Evolutionary conservation across 2,113 vertebrate genomes (phyloP).

Genomic region (Tachycineta bicolor): DNA sequence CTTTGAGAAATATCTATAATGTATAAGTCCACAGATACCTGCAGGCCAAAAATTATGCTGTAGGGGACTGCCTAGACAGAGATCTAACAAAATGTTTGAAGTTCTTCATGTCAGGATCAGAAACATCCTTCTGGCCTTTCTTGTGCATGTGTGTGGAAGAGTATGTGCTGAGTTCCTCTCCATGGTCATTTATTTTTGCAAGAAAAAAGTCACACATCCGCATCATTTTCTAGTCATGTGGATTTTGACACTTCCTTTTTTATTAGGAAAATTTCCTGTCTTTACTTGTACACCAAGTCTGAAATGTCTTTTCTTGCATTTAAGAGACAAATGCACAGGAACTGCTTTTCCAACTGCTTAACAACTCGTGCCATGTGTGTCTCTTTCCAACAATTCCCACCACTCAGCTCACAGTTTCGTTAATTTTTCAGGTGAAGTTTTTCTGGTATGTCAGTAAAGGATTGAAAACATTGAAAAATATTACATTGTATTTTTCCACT

Average conservation of each 20-base stretch:
- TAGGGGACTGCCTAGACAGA: not conserved
- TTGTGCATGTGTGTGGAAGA: not conserved
- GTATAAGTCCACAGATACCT: not conserved
- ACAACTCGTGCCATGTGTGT: not conserved
- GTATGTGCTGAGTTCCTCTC: not conserved
- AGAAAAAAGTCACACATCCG: not conserved
- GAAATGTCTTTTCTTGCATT: not conserved
- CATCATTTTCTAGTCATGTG: not conserved
- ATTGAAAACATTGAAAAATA: conserved; percentile 1
- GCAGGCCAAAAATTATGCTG: not conserved
- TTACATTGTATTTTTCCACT: not conserved
- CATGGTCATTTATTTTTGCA: fast-evolving
- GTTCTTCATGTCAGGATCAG: not conserved
- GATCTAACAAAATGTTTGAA: not conserved
- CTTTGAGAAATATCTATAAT: not conserved
- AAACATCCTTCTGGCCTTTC: not conserved
- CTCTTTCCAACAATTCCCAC: conserved; percentile 10
- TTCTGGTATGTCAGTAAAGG: conserved; percentile 18
- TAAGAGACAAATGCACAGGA: not conserved
- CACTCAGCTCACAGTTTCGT: conserved; percentile 13
- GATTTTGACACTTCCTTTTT: not conserved
- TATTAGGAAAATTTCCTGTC: not conserved
- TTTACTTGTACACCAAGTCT: not conserved
- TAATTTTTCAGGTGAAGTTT: conserved; percentile 45
- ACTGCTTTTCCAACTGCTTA: not conserved